Base-by-base conservation (phyloP, 2,888 invertebrate species). In the Amphipyra berbera region DNA sequence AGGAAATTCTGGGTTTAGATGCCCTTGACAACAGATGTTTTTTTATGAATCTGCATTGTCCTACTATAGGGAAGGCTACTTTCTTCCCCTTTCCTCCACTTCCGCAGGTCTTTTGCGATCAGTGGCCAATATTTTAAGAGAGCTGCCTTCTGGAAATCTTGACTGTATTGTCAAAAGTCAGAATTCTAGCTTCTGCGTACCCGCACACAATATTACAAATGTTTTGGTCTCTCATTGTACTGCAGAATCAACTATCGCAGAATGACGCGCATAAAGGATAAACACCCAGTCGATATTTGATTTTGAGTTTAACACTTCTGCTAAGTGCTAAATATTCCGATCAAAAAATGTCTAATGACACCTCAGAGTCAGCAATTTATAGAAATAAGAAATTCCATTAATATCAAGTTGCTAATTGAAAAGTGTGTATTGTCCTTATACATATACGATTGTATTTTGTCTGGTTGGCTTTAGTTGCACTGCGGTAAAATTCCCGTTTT, bases 281-380 rank as follows among this genome's bases (percentile, higher is more conserved):
- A 73, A 67, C 73, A 67, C 0, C 15, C 13, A 10, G 50, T 50
- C 27, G 48, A 50, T 68, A 50, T 73, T 69, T 73, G 40, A 48
- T 8, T 55, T 54, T 30, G 14, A 52, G 15, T 66, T 57, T 69
- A 14, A 46, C 49, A 46, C 13, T 21, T 58, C 13, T 41, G 35
- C 14, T 59, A 56, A 67, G 55, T 41, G 35, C 14, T 59, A 56
- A 67, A 59, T 47, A 46, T 52, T 65, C 13, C 37, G 33, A 57
- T 38, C 15, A 10, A 49, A 6, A 30, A 44, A 14, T 14, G 5
- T 13, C n/a, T n/a, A 61, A n/a, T 38, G 30, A n/a, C 13, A 33
- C 6, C 8, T 10, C 13, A 15, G 13, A 13, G 30, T 13, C 4
- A 38, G 13, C 5, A 15, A 13, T 5, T 41, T 14, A 14, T 14